phyloP scores from a whole-genome alignment of 1,140 invertebrate species.

The Diachasma alloeum region DNA sequence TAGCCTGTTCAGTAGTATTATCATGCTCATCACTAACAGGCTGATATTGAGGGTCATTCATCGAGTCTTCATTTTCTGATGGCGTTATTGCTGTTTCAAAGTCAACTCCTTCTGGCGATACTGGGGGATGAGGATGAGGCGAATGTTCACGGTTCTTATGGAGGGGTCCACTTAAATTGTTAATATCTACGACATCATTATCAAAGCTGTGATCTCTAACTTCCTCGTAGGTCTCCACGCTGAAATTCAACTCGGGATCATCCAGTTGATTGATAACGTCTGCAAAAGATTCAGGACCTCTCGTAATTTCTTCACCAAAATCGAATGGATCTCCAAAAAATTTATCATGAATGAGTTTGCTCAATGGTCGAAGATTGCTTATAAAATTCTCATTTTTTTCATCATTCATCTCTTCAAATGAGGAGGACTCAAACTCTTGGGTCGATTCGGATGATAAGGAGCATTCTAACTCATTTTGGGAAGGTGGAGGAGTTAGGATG shows the following conservation, averaged over 20 bases:
- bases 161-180: neutral
- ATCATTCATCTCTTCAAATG: neutral
- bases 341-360: neutral
- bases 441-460: neutral
- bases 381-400: neutral
- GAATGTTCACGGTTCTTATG: neutral
- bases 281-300: neutral
- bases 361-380: neutral
- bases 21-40: neutral
- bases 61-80: neutral
- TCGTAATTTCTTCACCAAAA: neutral
- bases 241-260: neutral
- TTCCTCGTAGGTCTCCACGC: neutral
- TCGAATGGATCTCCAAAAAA: neutral
- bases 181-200: neutral
- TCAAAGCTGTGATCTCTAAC: neutral
- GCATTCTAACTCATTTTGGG: neutral
- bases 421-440: neutral
- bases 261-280: neutral
- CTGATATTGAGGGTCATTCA: neutral
- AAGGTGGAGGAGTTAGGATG: neutral
- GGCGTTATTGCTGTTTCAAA: neutral
- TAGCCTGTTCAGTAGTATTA: neutral
- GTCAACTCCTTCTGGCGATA: neutral
- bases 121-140: neutral